These are phyloP conservation scores for Lutra lutra DNA, from an alignment of 2,797 vertebrate genomes.

Conservation along the genomic window DNA sequence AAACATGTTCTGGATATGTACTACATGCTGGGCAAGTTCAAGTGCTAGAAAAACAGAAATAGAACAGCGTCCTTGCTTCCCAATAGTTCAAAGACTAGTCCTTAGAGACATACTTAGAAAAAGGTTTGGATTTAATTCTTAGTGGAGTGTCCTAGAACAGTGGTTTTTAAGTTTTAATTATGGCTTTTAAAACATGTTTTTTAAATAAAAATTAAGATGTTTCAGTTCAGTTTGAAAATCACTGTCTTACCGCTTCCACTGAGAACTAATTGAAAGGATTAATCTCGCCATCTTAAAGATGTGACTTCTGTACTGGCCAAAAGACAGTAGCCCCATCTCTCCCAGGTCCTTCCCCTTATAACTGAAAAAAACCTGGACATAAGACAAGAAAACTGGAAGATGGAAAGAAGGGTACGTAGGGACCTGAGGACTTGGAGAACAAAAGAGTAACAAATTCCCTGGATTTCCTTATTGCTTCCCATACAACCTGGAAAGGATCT, in stretches of 20 bases:
- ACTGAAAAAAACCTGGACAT: not conserved
- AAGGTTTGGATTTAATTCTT: not conserved
- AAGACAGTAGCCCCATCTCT: not conserved
- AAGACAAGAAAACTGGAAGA: not conserved
- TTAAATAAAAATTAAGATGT: conserved; percentile 38
- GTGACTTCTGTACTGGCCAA: not conserved
- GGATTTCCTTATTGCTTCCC: not conserved
- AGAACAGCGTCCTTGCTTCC: not conserved
- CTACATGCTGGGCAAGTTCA: not conserved
- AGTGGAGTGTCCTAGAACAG: not conserved
- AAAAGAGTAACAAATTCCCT: not conserved
- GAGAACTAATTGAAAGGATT: not conserved
- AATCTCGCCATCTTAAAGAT: not conserved
- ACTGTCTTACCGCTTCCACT: not conserved
- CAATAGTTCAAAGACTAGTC: not conserved
- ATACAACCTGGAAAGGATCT: not conserved
- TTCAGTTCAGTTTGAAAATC: conserved; percentile 6
- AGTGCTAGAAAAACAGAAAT: conserved; percentile 4
- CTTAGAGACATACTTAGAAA: not conserved
- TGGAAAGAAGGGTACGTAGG: not conserved
- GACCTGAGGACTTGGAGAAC: not conserved
- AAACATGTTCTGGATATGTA: not conserved
- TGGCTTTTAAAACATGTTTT: not conserved
- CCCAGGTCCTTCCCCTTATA: not conserved
- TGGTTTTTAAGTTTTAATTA: conserved; percentile 15